These are phyloP conservation scores for Petrocephalus zakoni DNA, from an alignment of 2,113 vertebrate species.

Conservation along the genomic window DNA sequence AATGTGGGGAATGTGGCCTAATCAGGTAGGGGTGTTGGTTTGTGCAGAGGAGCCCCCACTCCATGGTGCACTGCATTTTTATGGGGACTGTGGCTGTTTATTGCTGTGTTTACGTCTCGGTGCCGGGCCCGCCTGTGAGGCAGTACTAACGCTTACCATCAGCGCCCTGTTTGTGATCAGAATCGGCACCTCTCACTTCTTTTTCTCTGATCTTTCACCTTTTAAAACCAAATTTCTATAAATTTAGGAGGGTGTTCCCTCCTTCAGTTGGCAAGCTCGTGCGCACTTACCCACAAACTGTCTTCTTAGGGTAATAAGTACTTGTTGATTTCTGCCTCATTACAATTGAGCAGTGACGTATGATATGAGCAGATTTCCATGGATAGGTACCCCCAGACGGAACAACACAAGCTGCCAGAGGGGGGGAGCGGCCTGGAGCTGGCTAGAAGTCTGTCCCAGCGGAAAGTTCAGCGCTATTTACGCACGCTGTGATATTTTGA, in stretches of 20 bases:
- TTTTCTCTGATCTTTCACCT: neutral
- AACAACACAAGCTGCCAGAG: neutral
- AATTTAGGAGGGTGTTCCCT: neutral
- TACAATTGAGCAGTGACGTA: neutral
- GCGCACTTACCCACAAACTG: neutral
- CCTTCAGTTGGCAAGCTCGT: neutral
- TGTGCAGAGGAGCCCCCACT: neutral
- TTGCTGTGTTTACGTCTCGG: neutral
- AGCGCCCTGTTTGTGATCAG: neutral
- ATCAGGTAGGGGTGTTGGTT: neutral
- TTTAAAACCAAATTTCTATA: neutral
- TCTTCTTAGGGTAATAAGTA: neutral
- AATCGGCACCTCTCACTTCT: neutral
- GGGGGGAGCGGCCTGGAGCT: neutral
- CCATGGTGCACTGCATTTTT: neutral
- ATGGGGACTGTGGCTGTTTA: neutral
- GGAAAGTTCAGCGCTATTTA: conserved; percentile 8
- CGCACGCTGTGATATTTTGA: neutral
- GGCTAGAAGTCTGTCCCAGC: neutral
- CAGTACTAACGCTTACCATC: too few species aligned
- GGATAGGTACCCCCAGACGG: neutral
- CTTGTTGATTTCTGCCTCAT: neutral
- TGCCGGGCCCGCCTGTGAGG: too few species aligned
- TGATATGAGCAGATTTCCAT: neutral
- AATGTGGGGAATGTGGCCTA: neutral